Conservation (phyloP, 2,797 vertebrate genomes). For the Gymnocypris eckloni region DNA sequence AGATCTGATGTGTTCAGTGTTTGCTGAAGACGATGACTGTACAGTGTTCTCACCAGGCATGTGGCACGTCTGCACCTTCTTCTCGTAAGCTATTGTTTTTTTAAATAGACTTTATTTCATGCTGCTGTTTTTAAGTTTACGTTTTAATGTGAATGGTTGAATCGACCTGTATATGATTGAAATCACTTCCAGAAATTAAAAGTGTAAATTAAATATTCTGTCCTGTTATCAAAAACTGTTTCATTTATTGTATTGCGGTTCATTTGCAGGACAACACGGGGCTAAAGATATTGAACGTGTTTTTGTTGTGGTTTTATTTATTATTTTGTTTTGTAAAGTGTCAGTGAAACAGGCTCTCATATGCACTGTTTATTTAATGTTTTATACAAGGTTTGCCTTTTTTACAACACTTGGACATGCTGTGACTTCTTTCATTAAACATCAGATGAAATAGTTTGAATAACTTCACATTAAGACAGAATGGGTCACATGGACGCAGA, state of each 20-base stretch:
- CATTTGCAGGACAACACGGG: not conserved
- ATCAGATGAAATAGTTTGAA: not conserved
- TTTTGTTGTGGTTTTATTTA: not conserved
- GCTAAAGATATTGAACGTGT: not conserved
- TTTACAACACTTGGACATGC: not conserved
- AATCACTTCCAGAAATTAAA: conserved; percentile 74
- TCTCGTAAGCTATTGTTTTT: conserved; percentile 51
- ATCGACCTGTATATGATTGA: conserved; percentile 64
- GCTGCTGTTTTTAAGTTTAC: conserved; percentile 60
- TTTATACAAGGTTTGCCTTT: not conserved
- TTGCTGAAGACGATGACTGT: conserved; percentile 58
- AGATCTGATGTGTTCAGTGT: not conserved
- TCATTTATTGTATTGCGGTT: conserved; percentile 1
- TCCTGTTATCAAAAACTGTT: conserved; percentile 56
- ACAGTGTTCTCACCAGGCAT: conserved; percentile 29
- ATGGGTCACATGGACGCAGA: not conserved
- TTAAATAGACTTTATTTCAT: conserved; percentile 53
- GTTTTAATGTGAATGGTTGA: conserved; percentile 70
- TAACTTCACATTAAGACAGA: too few relatives aligned
- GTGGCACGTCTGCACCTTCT: conserved; percentile 57
- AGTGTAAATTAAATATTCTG: conserved; percentile 61
- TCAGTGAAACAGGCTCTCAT: not conserved
- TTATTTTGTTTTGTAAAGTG: not conserved
- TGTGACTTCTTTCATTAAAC: not conserved
- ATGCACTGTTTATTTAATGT: not conserved